phyloP scores from a whole-genome alignment of 1,140 invertebrate species.

The Lutraria rhynchaena region DNA sequence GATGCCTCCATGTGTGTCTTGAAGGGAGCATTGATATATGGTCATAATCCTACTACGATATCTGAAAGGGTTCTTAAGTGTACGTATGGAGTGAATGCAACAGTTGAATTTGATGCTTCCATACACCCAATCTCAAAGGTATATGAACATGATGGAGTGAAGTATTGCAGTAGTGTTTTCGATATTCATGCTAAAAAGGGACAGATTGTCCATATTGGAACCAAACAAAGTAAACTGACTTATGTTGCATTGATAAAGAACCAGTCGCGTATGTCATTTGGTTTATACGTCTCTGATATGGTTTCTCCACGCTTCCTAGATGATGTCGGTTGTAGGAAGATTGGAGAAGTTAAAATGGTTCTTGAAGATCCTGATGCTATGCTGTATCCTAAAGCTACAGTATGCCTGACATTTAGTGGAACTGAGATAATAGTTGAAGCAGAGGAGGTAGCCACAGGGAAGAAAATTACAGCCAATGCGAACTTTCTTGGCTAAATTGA shows the following conservation, averaged over 20 bases:
- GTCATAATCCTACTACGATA: not conserved
- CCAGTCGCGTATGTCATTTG: not conserved
- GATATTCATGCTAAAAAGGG: not conserved
- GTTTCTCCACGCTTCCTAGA: not conserved
- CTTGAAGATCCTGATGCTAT: not conserved
- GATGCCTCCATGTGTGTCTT: not conserved
- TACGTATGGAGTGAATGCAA: not conserved
- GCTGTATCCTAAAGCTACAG: not conserved
- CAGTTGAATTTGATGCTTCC: not conserved
- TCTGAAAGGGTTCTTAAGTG: constrained; percentile 2
- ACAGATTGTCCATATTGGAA: not conserved
- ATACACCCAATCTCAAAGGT: not conserved
- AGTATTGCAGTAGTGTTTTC: not conserved
- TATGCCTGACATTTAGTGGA: not conserved
- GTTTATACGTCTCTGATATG: not conserved
- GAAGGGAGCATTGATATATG: constrained; percentile 16
- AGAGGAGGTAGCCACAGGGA: not conserved
- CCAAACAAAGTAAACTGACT: not conserved
- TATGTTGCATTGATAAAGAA: not conserved
- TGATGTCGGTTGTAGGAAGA: not conserved
- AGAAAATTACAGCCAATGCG: not conserved
- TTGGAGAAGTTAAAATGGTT: not conserved
- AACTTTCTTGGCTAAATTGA: constrained; percentile 2
- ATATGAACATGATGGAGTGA: not conserved
- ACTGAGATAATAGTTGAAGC: not conserved